Percentiles rank a stretch among this genome's conserved stretches.
These are phyloP conservation scores for Prionace glauca DNA, from an alignment of 2,797 vertebrate genomes.

Conservation along the genomic window DNA sequence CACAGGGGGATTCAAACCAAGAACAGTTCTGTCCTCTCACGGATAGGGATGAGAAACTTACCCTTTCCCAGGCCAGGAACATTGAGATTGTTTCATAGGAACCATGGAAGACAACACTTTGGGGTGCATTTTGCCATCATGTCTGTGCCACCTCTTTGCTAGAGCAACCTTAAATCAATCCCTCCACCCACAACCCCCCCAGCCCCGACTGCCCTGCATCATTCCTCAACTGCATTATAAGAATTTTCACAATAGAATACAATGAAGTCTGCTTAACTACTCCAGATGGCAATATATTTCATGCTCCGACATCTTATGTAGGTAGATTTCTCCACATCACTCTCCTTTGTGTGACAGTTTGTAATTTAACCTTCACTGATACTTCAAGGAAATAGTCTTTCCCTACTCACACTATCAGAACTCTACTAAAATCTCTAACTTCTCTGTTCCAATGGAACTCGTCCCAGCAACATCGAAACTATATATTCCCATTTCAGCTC, in stretches of 20 bases:
- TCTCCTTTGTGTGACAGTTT: neutral
- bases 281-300: neutral
- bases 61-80: too few species aligned
- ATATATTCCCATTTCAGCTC: neutral
- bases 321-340: neutral
- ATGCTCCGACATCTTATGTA: neutral
- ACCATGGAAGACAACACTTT: neutral
- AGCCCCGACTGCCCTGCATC: too few species aligned
- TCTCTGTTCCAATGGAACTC: neutral
- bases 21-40: neutral
- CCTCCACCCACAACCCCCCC: neutral
- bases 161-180: neutral
- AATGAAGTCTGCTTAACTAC: neutral
- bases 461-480: neutral
- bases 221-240: too few species aligned
- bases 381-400: neutral
- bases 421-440: neutral
- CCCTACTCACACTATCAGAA: neutral
- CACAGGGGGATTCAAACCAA: neutral
- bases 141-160: neutral
- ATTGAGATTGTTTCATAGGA: neutral
- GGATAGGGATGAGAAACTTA: neutral
- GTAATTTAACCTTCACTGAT: neutral
- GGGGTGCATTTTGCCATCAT: neutral
- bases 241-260: too few species aligned